Conservation (phyloP, 2,888 invertebrate species). For the Parascotia fuliginaria region DNA sequence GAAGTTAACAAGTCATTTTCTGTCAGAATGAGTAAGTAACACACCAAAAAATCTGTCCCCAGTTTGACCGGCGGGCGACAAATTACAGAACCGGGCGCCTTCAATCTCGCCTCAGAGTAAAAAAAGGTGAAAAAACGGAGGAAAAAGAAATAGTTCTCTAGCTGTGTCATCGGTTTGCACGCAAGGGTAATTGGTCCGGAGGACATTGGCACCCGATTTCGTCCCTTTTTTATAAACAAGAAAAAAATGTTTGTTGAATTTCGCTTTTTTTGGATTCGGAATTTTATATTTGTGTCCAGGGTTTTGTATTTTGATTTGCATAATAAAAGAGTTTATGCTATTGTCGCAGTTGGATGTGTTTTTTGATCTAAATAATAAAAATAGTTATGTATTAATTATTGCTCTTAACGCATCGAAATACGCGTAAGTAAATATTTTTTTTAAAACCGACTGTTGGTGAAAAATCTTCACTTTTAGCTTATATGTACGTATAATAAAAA, state of each 20-base stretch:
- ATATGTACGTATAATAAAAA: too few species aligned
- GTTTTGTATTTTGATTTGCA: background rate
- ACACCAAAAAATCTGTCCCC: conserved; percentile 54
- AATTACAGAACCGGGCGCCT: conserved; percentile 74
- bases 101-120: conserved; percentile 60
- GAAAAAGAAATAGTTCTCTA: conserved; percentile 60
- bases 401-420: too few species aligned
- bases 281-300: conserved; percentile 11
- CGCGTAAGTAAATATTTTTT: too few species aligned
- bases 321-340: background rate
- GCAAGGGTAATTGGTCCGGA: conserved; percentile 57
- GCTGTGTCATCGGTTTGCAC: conserved; percentile 72
- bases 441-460: too few species aligned
- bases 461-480: too few species aligned
- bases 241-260: conserved; percentile 31
- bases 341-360: background rate
- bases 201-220: conserved; percentile 57
- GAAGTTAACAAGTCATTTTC: conserved; percentile 54
- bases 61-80: conserved; percentile 61
- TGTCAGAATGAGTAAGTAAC: conserved; percentile 49
- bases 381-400: too few species aligned
- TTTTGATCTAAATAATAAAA: background rate
- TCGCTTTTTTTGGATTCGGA: conserved; percentile 12
- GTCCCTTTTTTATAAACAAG: conserved; percentile 46
- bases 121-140: conserved; percentile 32